Conservation (phyloP, 2,888 invertebrate genomes). For the Micoletzkya japonica region DNA sequence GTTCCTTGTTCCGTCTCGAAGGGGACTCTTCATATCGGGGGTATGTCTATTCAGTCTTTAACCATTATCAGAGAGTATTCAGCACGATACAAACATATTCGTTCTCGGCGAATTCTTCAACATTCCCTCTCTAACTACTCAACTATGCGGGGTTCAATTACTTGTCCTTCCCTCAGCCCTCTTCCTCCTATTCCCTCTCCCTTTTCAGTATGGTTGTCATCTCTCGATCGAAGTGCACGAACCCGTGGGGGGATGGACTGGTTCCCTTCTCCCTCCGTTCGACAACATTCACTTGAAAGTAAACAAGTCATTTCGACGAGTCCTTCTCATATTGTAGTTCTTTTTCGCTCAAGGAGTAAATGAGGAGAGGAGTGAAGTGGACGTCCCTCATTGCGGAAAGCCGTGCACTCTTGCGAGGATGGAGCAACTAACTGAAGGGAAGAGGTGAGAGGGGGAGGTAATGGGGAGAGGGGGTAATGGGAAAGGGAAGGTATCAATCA, state of each 20-base stretch:
- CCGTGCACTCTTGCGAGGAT: slow-evolving; percentile 16
- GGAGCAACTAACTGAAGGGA: slow-evolving; percentile 20
- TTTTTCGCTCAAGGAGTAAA: slow-evolving; percentile 1
- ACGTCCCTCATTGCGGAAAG: background rate
- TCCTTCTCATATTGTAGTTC: background rate
- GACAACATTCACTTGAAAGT: no score
- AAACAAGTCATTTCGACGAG: background rate
- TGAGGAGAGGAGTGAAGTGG: slow-evolving; percentile 1
- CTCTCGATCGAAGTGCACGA: slow-evolving; percentile 25
- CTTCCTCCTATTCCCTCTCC: background rate
- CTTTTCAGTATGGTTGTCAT: slow-evolving; percentile 21
- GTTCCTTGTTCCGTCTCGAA: slow-evolving; percentile 12
- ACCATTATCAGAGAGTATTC: background rate
- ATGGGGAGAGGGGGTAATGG: background rate
- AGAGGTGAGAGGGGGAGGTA: slow-evolving; percentile 3
- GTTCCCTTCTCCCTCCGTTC: no score
- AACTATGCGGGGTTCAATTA: slow-evolving; percentile 7
- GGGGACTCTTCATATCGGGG: slow-evolving; percentile 22
- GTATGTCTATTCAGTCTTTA: background rate
- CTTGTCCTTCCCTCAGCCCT: background rate
- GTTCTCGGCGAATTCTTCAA: slow-evolving; percentile 21
- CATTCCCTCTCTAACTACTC: background rate
- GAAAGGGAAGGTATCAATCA: background rate
- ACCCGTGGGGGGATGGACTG: no score
- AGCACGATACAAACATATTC: slow-evolving; percentile 26